Evolutionary conservation across 2,888 invertebrate species (phyloP), one percentile per base, ranked within the genome.

Genomic region (Microctonus aethiopoides): DNA sequence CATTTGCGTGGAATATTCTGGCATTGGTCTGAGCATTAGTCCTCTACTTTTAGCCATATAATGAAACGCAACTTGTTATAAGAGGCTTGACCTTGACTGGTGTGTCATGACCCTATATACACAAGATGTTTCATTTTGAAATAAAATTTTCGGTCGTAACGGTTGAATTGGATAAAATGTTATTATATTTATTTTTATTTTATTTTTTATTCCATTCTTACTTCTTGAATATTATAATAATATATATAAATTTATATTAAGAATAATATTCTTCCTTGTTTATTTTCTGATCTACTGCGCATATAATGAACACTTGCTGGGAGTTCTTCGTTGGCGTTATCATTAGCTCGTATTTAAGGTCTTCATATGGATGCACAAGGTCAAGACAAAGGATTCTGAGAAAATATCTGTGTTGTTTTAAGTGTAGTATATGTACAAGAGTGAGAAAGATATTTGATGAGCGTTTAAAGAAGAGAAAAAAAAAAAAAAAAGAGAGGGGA

Each of bases 81-180:
- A 74, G 73, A 71, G 67, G 72, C 74, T 79, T 80, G 77, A 77
- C 77, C 80, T 79, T 78, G 76, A 80, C 78, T 79, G 69, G 67
- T 70, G 67, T 59, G 67, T 63, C 75, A 62, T 73, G 77, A 76
- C 75, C 75, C 72, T 74, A 72, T 62, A 64, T 66, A 46, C 46
- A n/a, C n/a, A n/a, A 29, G 16, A 16, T 16, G 20, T 46, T 46
- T 46, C 57, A 57, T 59, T 70, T 51, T 65, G 72, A 63, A 66
- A 62, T 69, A 67, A 66, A 66, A 72, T 68, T 61, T 68, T 26
- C 46, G 56, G 10, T 41, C 32, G 62, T 46, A 51, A 62, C 46
- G 29, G 51, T 41, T 46, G 32, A 62, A 41, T 26, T 62, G 9
- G 26, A 62, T 46, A 46, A 62, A 62, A 46, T 46, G 16, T 62